A percentile compares a stretch with the other conserved stretches of the same genome.
Conservation (phyloP, 35 echinoderm and acorn worm species). For the Amphiura filiformis region DNA sequence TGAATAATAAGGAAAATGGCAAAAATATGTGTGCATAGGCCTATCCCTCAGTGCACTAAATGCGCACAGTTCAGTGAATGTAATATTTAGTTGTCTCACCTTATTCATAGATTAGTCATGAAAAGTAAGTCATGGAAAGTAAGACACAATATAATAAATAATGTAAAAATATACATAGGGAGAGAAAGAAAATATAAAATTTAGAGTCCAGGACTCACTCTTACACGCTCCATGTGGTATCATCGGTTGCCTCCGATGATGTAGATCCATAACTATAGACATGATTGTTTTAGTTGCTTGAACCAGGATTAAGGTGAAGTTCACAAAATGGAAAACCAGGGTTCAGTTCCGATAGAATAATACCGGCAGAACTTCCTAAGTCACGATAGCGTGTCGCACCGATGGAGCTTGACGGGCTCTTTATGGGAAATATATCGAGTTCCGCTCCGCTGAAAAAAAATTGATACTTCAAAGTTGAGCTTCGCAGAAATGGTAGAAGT, state of each 20-base stretch:
- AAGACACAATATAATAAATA: no score
- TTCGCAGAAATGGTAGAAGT: no score
- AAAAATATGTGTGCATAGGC: no score
- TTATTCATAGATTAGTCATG: no score
- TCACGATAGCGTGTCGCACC: background rate
- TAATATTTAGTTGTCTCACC: no score
- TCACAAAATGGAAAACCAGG: background rate
- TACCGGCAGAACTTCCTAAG: background rate
- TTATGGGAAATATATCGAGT: slow-evolving; percentile 1
- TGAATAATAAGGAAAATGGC: no score
- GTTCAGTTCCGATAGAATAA: background rate
- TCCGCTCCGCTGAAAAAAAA: background rate
- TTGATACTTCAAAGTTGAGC: background rate
- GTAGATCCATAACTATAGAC: background rate
- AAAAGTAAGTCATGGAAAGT: no score
- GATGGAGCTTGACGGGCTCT: background rate
- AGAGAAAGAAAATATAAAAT: background rate
- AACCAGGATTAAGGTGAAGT: background rate
- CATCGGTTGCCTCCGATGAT: background rate
- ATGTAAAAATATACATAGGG: no score
- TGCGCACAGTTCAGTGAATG: no score
- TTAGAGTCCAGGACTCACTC: background rate
- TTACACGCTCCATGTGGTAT: background rate
- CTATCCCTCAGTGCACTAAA: no score
- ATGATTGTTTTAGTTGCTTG: background rate